A percentile compares a stretch with the other conserved stretches of the same genome.
Conservation (phyloP, 2,797 vertebrate genomes). For the Lepidocolaptes lacrymiger region DNA sequence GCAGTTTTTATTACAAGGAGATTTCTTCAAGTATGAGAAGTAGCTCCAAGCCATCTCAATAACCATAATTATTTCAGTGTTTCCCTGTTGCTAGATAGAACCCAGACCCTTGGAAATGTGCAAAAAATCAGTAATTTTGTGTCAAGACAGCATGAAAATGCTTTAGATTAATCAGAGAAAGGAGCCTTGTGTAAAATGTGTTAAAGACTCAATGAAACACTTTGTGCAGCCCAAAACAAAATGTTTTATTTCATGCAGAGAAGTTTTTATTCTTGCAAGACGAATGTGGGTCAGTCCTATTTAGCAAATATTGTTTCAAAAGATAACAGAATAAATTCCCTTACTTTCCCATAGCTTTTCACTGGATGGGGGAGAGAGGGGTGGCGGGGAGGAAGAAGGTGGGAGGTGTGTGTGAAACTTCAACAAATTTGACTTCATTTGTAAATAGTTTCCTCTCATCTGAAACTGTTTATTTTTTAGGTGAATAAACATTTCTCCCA, state of each 20-base stretch:
- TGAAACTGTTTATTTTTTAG: neutral
- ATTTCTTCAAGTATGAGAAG: constrained; percentile 45
- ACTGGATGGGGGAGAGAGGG: neutral
- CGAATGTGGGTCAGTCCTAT: neutral
- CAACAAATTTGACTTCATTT: neutral
- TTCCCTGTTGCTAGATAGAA: constrained; percentile 10
- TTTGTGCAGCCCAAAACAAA: constrained; percentile 32
- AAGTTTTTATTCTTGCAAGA: constrained; percentile 20
- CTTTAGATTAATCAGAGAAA: constrained; percentile 35
- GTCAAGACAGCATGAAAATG: constrained; percentile 37
- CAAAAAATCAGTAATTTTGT: constrained; percentile 5
- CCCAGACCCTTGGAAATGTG: neutral
- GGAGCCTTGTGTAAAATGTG: neutral
- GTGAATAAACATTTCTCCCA: neutral
- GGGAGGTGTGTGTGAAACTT: neutral
- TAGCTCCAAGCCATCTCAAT: constrained; percentile 22
- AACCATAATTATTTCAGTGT: constrained; percentile 50
- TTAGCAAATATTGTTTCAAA: constrained; percentile 33
- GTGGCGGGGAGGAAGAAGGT: neutral
- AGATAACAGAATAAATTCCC: neutral
- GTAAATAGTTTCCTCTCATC: neutral
- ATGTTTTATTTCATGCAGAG: neutral
- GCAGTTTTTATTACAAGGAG: constrained; percentile 43
- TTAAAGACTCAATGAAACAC: constrained; percentile 9
- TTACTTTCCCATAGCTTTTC: neutral